Conservation (phyloP, 2,888 invertebrate species). For the Ischnura elegans region DNA sequence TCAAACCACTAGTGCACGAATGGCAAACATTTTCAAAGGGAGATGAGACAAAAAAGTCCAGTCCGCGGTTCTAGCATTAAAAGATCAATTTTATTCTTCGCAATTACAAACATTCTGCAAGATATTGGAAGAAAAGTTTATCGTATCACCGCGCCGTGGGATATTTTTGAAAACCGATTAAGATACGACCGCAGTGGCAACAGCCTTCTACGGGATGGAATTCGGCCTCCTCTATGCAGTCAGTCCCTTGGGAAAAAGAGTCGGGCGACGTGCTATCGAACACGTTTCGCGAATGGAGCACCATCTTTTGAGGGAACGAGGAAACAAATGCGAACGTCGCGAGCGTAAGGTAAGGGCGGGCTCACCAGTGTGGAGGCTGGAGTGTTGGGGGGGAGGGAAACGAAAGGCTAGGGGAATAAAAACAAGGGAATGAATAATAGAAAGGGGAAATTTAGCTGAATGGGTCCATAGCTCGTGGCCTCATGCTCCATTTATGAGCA, state of each 20-base stretch:
- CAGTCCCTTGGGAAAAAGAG: not conserved
- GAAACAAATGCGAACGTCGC: constrained; percentile 25
- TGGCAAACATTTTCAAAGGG: too few relatives aligned
- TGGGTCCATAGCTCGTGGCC: constrained; percentile 56
- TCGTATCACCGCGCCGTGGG: too few relatives aligned
- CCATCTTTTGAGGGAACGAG: not conserved
- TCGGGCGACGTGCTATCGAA: constrained; percentile 23
- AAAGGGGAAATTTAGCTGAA: constrained; percentile 59
- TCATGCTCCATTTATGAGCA: constrained; percentile 64
- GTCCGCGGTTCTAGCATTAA: too few relatives aligned
- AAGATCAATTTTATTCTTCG: too few relatives aligned
- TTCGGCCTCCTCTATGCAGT: too few relatives aligned
- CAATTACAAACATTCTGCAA: too few relatives aligned
- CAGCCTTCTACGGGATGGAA: too few relatives aligned
- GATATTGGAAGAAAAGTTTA: too few relatives aligned
- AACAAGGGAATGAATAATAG: constrained; percentile 66
- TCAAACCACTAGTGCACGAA: too few relatives aligned
- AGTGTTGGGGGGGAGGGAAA: not conserved
- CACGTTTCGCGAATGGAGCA: constrained; percentile 38
- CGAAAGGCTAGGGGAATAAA: constrained; percentile 41
- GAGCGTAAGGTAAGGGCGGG: not conserved
- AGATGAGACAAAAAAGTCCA: too few relatives aligned
- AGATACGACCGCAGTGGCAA: too few relatives aligned
- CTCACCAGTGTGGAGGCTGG: not conserved
- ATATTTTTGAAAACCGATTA: too few relatives aligned